Evolutionary conservation across 2,797 vertebrate genomes (phyloP).

Genomic region (Lutra lutra): DNA sequence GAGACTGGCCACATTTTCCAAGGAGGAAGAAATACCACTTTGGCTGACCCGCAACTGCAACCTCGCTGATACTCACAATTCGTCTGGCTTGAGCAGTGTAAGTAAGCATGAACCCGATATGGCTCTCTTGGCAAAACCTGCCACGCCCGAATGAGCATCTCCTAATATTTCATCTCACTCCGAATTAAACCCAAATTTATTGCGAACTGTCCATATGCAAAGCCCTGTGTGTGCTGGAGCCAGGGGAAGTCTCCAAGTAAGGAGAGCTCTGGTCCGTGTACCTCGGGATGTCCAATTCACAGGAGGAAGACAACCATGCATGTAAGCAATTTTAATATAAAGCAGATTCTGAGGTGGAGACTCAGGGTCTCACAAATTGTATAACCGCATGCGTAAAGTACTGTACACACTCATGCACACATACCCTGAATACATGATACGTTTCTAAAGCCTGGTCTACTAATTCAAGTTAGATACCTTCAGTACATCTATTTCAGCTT

Average conservation of each 20-base stretch:
- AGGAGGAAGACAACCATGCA: background rate
- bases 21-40: background rate
- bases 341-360: background rate
- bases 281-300: background rate
- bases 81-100: background rate
- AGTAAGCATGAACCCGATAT: background rate
- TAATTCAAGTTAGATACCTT: background rate
- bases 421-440: background rate
- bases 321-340: background rate
- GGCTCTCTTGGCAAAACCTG: background rate
- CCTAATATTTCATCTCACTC: background rate
- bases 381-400: accelerated
- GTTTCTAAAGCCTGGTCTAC: background rate
- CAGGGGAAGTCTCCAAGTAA: background rate
- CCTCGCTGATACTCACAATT: background rate
- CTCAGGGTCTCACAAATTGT: background rate
- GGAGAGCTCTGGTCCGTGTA: background rate
- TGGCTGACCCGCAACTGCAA: background rate
- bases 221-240: background rate
- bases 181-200: background rate
- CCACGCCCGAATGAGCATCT: background rate
- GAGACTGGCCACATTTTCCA: background rate
- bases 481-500: background rate
- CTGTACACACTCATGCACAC: background rate
- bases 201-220: background rate